These are phyloP conservation scores for Polia nebulosa DNA, from an alignment of 2,888 invertebrate genomes.

Conservation along the genomic window DNA sequence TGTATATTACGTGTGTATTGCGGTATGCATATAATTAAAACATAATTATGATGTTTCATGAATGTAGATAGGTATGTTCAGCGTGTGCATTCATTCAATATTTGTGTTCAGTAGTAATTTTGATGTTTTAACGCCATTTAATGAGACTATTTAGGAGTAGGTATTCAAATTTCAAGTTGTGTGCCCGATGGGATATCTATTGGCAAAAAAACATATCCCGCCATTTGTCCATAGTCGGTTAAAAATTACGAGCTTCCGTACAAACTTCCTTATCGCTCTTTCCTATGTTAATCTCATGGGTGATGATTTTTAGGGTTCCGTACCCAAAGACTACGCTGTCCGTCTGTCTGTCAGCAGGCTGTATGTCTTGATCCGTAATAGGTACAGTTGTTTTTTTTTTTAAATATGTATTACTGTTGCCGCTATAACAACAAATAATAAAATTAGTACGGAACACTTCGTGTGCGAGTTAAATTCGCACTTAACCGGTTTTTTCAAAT, in stretches of 20 bases:
- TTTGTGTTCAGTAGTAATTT: neutral
- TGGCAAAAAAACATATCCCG: neutral
- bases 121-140: neutral
- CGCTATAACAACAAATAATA: no score
- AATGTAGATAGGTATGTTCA: neutral
- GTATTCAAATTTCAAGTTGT: neutral
- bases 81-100: constrained; percentile 6
- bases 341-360: no score
- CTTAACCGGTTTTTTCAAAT: no score
- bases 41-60: constrained; percentile 6
- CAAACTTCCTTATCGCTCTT: neutral
- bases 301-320: no score
- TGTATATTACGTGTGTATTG: constrained; percentile 2
- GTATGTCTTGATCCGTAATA: no score
- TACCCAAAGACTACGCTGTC: no score
- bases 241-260: neutral
- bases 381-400: no score
- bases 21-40: constrained; percentile 9
- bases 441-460: no score
- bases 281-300: no score
- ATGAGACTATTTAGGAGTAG: neutral
- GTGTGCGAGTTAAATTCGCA: no score
- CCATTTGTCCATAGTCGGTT: no score
- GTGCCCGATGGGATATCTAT: neutral
- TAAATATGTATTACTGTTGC: no score